These are phyloP conservation scores for Frankliniella fusca DNA, from an alignment of 2,888 invertebrate genomes.

Conservation along the genomic window DNA sequence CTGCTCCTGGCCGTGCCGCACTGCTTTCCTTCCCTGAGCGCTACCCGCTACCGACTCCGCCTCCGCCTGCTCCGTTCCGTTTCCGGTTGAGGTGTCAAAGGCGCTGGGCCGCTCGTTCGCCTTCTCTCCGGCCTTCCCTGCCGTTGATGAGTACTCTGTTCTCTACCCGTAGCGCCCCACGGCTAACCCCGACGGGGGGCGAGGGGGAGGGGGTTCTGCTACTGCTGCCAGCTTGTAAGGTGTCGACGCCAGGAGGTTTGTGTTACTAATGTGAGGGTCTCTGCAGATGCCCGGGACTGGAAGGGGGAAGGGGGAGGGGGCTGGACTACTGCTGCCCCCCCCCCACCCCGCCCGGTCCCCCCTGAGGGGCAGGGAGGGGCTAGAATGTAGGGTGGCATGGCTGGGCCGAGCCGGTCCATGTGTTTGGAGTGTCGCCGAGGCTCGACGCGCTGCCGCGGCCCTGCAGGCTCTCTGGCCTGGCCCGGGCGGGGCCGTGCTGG, in stretches of 20 bases:
- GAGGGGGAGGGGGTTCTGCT: background rate
- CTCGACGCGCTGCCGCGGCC: background rate
- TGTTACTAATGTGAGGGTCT: slow-evolving; percentile 13
- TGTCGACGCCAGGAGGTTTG: slow-evolving; percentile 7
- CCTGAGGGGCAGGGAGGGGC: background rate
- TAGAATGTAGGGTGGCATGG: background rate
- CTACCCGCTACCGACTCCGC: too few species aligned
- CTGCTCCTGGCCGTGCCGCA: too few species aligned
- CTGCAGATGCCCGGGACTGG: too few species aligned
- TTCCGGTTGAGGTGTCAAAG: slow-evolving; percentile 16
- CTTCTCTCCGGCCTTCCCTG: background rate
- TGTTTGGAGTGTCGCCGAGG: background rate
- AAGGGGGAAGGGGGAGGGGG: too few species aligned
- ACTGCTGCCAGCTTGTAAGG: background rate
- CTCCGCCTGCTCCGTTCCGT: background rate
- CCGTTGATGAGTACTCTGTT: background rate
- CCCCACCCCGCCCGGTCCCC: background rate
- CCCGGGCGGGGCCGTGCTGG: background rate
- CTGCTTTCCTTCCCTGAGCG: too few species aligned
- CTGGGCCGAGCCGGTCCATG: background rate
- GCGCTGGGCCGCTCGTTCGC: background rate
- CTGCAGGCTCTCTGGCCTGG: background rate
- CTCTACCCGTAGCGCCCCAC: too few species aligned
- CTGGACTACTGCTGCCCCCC: background rate
- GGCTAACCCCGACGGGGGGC: background rate